Percentiles rank a stretch among this genome's conserved stretches.
phyloP scores from a whole-genome alignment of 2,113 vertebrate species.

The Psophia crepitans region DNA sequence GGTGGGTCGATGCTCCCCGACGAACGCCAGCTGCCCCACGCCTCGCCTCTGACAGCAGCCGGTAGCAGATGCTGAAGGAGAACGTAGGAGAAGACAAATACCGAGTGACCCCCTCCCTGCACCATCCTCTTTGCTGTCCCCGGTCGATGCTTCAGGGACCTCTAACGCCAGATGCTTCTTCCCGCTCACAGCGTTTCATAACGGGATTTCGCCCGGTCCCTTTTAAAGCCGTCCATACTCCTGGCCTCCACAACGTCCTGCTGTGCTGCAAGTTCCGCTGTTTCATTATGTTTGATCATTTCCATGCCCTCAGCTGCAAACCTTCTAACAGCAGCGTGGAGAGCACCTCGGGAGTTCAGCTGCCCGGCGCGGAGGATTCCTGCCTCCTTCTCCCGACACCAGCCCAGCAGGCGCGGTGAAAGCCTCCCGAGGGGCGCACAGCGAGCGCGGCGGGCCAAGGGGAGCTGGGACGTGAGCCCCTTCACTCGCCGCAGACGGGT shows the following conservation, averaged over 20 bases:
- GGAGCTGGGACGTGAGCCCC: background rate
- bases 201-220: background rate
- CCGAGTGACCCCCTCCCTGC: background rate
- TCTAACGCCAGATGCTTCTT: background rate
- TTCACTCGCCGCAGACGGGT: background rate
- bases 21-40: background rate
- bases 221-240: background rate
- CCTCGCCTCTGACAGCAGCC: background rate
- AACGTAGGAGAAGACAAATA: background rate
- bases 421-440: background rate
- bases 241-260: background rate
- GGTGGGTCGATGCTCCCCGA: background rate
- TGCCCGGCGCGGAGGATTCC: background rate
- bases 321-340: background rate
- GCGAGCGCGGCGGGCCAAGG: rapidly evolving
- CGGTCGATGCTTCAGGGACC: background rate
- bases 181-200: rapidly evolving
- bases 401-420: background rate
- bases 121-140: background rate
- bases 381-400: background rate
- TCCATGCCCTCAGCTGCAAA: background rate
- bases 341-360: background rate
- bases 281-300: background rate
- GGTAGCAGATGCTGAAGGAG: background rate
- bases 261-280: background rate